These are phyloP conservation scores for Microtus richardsoni DNA, from an alignment of 2,113 vertebrate genomes.

Conservation along the genomic window DNA sequence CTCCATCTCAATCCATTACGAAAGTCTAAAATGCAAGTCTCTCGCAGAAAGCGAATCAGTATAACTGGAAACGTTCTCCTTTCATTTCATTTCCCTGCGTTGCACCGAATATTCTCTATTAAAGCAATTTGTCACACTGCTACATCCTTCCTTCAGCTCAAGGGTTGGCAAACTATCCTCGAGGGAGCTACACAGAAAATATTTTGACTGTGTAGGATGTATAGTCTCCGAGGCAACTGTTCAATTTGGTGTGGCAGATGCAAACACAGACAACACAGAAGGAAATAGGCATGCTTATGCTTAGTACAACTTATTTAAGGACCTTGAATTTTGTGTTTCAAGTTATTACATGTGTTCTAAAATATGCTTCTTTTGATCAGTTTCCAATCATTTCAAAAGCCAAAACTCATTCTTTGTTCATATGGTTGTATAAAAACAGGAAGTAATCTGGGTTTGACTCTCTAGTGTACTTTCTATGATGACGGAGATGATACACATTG, in stretches of 20 bases:
- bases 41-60: background rate
- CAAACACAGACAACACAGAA: background rate
- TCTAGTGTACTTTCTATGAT: background rate
- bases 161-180: background rate
- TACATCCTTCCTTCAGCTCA: background rate
- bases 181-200: slow-evolving; percentile 20
- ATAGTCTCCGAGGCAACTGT: background rate
- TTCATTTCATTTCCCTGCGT: slow-evolving; percentile 17
- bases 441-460: background rate
- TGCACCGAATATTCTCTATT: background rate
- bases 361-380: background rate
- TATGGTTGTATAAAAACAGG: background rate
- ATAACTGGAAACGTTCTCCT: background rate
- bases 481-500: background rate
- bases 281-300: background rate
- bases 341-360: background rate
- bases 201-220: background rate
- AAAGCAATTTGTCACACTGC: background rate
- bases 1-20: background rate
- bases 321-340: background rate
- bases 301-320: background rate
- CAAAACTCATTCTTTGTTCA: background rate
- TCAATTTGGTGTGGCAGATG: background rate
- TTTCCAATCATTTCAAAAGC: slow-evolving; percentile 41
- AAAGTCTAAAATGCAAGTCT: background rate